A percentile compares a stretch with the other conserved stretches of the same genome.
Conservation (phyloP, 2,797 vertebrate genomes). For the Cirrhinus mrigala region DNA sequence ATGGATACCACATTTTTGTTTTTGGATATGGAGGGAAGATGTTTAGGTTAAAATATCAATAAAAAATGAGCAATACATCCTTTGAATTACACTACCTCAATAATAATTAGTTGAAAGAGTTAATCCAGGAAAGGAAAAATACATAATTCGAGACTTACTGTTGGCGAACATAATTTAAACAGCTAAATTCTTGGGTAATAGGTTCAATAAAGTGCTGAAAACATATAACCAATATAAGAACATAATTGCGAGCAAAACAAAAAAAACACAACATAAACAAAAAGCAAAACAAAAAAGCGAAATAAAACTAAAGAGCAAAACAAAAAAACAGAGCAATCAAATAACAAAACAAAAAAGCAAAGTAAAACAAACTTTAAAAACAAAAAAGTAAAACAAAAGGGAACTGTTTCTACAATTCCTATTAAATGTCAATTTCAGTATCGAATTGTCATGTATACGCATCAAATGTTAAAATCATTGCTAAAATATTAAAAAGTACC, state of each 20-base stretch:
- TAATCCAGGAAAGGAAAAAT: conserved; percentile 50
- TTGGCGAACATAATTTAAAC: conserved; percentile 55
- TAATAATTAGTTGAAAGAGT: not conserved
- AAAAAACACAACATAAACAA: conserved; percentile 37
- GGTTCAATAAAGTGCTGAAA: conserved; percentile 71
- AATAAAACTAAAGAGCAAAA: not conserved
- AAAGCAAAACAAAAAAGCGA: not conserved
- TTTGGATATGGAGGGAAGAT: not conserved
- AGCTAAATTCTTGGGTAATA: conserved; percentile 64
- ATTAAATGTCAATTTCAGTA: not conserved
- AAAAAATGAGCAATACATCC: conserved; percentile 10
- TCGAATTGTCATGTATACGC: not conserved
- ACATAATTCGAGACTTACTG: conserved; percentile 29
- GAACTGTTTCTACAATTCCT: conserved; percentile 7
- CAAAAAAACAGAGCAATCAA: not conserved
- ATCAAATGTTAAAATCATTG: conserved; percentile 2
- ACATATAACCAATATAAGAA: not conserved
- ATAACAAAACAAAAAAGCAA: not conserved
- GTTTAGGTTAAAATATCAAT: conserved; percentile 8
- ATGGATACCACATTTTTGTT: not conserved
- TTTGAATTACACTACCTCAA: conserved; percentile 13
- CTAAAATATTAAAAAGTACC: conserved; percentile 15
- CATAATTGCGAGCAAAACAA: not conserved
- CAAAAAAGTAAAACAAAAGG: not conserved
- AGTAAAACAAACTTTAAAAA: not conserved